These are phyloP conservation scores for Cenopis cana DNA, from an alignment of 2,888 invertebrate genomes.

Conservation along the genomic window DNA sequence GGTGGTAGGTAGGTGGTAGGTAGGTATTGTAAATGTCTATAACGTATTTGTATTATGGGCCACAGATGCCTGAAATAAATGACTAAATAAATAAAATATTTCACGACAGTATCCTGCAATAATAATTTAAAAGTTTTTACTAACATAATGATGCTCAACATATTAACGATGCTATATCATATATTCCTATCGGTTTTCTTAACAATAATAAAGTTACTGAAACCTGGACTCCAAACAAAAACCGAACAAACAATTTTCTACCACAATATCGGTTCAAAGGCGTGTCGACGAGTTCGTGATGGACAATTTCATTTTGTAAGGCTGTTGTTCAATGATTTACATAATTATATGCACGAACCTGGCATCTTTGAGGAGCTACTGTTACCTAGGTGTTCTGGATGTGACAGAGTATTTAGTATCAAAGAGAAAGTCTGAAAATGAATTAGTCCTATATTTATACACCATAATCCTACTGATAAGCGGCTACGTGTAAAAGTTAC, in stretches of 20 bases:
- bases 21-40: too few relatives aligned
- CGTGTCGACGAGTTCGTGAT: slow-evolving; percentile 33
- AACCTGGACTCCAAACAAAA: slow-evolving; percentile 15
- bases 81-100: too few relatives aligned
- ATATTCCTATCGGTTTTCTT: not conserved
- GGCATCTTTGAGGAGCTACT: slow-evolving; percentile 29
- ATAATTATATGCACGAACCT: slow-evolving; percentile 42
- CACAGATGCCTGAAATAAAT: too few relatives aligned
- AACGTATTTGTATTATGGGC: too few relatives aligned
- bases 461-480: not conserved
- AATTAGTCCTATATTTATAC: too few relatives aligned
- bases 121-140: not conserved
- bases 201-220: not conserved
- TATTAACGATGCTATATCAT: not conserved
- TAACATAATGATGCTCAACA: not conserved
- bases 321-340: slow-evolving; percentile 40
- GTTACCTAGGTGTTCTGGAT: slow-evolving; percentile 29
- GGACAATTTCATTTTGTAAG: slow-evolving; percentile 40
- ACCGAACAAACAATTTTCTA: slow-evolving; percentile 26
- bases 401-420: slow-evolving; percentile 1
- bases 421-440: not conserved
- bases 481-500: not conserved
- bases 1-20: too few relatives aligned
- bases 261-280: slow-evolving; percentile 18
- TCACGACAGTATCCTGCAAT: too few relatives aligned